Percentiles rank a stretch among this genome's conserved stretches.
Conservation (phyloP, 2,888 invertebrate species). For the Lasioglossum figueresi region DNA sequence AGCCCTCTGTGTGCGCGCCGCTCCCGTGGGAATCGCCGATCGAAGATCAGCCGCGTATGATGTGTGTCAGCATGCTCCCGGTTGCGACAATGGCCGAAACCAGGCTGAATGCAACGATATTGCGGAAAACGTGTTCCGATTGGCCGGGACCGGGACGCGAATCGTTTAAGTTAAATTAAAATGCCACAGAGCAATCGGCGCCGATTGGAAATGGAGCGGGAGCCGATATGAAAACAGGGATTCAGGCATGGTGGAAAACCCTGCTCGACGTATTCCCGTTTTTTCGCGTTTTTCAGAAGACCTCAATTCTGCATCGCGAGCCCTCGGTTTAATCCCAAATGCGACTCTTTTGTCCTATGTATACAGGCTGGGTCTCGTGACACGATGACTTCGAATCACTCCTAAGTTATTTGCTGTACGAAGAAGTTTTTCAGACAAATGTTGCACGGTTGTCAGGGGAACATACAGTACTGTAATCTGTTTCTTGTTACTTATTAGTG, state of each 20-base stretch:
- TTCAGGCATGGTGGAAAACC: neutral
- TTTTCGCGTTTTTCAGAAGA: neutral
- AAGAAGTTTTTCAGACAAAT: no score
- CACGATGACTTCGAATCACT: no score
- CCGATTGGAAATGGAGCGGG: neutral
- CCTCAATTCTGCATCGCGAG: neutral
- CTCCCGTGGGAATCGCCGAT: slow-evolving; percentile 20
- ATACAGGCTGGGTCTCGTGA: no score
- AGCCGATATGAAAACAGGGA: neutral
- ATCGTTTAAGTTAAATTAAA: slow-evolving; percentile 26
- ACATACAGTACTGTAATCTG: no score
- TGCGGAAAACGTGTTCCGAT: neutral
- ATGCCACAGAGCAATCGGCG: neutral
- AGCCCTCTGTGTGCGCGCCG: neutral
- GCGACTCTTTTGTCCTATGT: neutral
- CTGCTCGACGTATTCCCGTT: neutral
- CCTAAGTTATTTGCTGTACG: no score
- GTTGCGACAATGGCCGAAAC: slow-evolving; percentile 19
- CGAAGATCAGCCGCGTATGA: slow-evolving; percentile 29
- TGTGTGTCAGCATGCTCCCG: slow-evolving; percentile 31
- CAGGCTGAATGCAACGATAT: neutral
- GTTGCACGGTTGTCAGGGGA: no score
- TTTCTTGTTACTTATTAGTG: no score
- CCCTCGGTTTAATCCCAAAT: neutral
- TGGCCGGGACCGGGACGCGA: neutral